Conservation (phyloP, 2,888 invertebrate genomes). For the Lamproptera curius region DNA sequence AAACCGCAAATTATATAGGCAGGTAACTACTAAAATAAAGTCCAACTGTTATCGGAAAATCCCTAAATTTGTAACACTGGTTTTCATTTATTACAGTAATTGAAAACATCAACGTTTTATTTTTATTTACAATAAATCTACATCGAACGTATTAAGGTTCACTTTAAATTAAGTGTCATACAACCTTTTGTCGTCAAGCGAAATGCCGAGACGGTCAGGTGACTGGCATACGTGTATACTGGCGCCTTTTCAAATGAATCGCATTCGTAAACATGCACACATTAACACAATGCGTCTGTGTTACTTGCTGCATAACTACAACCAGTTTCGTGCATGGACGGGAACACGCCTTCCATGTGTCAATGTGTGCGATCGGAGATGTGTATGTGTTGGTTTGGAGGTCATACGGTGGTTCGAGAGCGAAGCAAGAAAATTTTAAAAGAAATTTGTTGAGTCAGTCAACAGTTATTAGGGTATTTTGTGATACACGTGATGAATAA, state of each 20-base stretch:
- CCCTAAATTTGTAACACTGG: no score
- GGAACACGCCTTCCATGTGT: conserved; percentile 57
- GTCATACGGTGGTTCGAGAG: conserved; percentile 58
- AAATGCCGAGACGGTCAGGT: conserved; percentile 52
- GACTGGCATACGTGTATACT: conserved; percentile 56
- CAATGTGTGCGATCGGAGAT: conserved; percentile 39
- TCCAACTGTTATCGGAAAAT: no score
- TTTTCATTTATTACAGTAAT: no score
- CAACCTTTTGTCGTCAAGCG: conserved; percentile 18
- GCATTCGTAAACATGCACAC: conserved; percentile 48
- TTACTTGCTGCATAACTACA: conserved; percentile 44
- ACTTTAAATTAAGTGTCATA: conserved; percentile 26
- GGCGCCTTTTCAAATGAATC: conserved; percentile 60
- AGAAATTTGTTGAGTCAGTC: conserved; percentile 39
- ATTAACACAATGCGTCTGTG: conserved; percentile 37
- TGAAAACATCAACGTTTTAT: no score
- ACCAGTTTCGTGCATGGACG: conserved; percentile 46
- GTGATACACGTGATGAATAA: conserved; percentile 33
- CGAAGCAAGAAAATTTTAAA: conserved; percentile 37
- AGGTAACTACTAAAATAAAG: no score
- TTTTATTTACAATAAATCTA: conserved; percentile 7
- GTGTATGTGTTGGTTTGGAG: conserved; percentile 56
- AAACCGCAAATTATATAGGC: no score
- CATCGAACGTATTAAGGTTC: conserved; percentile 22
- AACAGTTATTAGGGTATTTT: conserved; percentile 40